Base-by-base conservation (phyloP, 1,140 invertebrate species). In the Cydia pomonella region DNA sequence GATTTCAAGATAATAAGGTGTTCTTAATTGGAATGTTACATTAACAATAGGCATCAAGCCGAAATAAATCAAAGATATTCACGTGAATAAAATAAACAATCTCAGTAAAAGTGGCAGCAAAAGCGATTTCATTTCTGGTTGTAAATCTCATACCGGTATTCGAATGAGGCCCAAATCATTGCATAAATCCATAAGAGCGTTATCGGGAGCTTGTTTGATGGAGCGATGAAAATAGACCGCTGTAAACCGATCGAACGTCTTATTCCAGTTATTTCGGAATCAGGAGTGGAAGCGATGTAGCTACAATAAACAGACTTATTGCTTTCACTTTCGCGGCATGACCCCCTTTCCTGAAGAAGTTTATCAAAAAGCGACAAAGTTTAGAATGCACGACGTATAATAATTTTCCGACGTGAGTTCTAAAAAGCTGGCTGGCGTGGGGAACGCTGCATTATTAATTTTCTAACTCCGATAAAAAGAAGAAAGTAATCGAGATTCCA, bases 221-320 rank as follows among this genome's bases (percentile, higher is more conserved):
- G 77, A 79, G 80, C 81, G 83, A 81, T 87, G 80, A 84, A 91
- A 91, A 90, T 90, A 90, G 85, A 85, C 77, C 72, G 84, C 77
- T 87, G 84, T 86, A 82, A 86, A 84, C 81, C 82, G 88, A 83
- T 86, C 82, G 82, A 83, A 86, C 87, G 83, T 90, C 85, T 90
- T 86, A 87, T 80, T 90, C 79, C 69, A 75, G 78, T 76, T 88
- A 84, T 83, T 86, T 86, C 76, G 81, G 77, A 72, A 44, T 64
- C 75, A 76, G 72, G 73, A 76, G 75, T 73, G 72, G 72, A 53
- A 71, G 75, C 69, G 75, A 44, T 82, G 79, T 81, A 80, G 80
- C 76, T 76, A 80, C 74, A 81, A 83, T 80, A 86, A 84, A 84
- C 76, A 82, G 66, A 59, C 63, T 80, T 79, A 82, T 81, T 77